Percentiles rank a stretch among this genome's conserved stretches.
phyloP scores from a whole-genome alignment of 2,113 vertebrate species.

The Zosterops borbonicus region DNA sequence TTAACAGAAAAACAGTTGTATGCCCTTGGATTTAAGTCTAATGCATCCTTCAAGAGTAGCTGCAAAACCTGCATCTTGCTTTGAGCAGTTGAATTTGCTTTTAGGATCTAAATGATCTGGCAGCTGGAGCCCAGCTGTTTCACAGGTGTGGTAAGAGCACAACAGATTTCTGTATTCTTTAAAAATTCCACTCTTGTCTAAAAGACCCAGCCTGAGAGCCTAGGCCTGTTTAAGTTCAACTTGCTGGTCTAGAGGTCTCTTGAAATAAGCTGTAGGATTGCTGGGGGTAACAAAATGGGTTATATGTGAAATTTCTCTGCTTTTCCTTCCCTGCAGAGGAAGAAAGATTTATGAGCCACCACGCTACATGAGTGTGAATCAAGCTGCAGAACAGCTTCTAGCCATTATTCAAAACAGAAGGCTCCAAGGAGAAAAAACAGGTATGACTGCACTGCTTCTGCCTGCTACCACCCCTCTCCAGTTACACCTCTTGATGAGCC shows the following conservation, averaged over 20 bases:
- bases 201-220: not conserved
- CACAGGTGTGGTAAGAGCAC: not conserved
- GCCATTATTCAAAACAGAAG: constrained; percentile 83
- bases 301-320: not conserved
- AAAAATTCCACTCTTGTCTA: not conserved
- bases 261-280: not conserved
- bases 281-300: not conserved
- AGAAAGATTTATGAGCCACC: constrained; percentile 91
- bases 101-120: not conserved
- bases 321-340: constrained; percentile 76
- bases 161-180: not conserved
- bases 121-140: not conserved
- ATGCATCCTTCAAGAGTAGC: not conserved
- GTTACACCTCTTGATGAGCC: not conserved
- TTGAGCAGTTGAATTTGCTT: constrained; percentile 12
- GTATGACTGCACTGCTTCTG: constrained; percentile 45
- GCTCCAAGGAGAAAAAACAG: constrained; percentile 78
- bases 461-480: not conserved
- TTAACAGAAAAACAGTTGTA: constrained; percentile 32
- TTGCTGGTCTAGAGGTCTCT: not conserved
- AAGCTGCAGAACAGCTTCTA: constrained; percentile 90
- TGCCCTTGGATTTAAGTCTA: constrained; percentile 10
- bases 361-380: constrained; percentile 88
- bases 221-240: not conserved
- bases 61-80: constrained; percentile 6